Conservation (phyloP, 23 tunicate species). For the Diplosoma virens region DNA sequence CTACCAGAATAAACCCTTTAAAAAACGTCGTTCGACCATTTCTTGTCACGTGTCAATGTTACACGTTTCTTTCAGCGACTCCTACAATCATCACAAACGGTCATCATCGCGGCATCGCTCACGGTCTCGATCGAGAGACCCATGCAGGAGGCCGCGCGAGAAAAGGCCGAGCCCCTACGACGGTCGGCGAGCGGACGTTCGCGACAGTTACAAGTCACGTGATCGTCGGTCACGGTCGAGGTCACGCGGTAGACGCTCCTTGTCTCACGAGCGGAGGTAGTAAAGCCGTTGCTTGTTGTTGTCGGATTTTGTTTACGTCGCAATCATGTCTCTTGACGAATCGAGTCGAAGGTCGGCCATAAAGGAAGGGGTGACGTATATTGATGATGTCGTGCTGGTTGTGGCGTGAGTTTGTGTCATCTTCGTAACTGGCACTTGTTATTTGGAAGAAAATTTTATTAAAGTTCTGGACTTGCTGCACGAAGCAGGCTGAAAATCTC, state of each 20-base stretch:
- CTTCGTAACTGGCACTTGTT: too few species aligned
- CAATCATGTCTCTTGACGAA: too few species aligned
- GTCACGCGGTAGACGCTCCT: not conserved
- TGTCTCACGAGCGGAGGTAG: conserved; percentile 26
- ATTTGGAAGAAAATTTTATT: too few species aligned
- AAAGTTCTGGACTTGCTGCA: too few species aligned
- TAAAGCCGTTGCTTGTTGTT: not conserved
- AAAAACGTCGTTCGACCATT: too few species aligned
- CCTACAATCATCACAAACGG: not conserved
- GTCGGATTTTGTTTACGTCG: not conserved
- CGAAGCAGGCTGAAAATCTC: too few species aligned
- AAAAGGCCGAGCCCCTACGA: not conserved
- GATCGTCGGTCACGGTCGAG: conserved; percentile 23
- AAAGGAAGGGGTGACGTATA: too few species aligned
- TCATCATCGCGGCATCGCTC: not conserved
- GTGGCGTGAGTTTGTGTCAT: too few species aligned
- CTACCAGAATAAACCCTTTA: too few species aligned
- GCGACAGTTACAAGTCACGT: conserved; percentile 11
- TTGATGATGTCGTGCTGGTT: too few species aligned
- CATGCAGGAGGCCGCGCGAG: not conserved
- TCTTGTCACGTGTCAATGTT: too few species aligned
- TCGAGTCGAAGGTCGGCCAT: too few species aligned
- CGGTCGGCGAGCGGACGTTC: not conserved
- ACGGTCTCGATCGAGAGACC: conserved; percentile 10
- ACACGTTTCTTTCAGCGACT: not conserved